These are phyloP conservation scores for Drosophila ercepeae DNA, from an alignment of 1,140 invertebrate species.

Conservation along the genomic window DNA sequence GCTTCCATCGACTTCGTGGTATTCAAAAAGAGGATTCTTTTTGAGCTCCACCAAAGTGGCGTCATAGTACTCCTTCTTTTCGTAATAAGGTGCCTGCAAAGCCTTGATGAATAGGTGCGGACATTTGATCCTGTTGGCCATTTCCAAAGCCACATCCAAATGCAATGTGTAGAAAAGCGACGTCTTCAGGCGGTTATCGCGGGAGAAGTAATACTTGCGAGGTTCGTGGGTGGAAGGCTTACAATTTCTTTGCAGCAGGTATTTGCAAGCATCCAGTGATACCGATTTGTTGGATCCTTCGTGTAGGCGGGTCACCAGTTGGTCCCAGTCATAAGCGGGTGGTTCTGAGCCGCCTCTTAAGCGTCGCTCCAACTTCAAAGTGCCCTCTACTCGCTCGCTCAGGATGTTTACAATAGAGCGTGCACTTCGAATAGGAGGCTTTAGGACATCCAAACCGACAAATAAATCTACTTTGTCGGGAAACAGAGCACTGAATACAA, in stretches of 20 bases:
- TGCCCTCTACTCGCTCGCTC: constrained; percentile 83
- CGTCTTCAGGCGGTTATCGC: constrained; percentile 86
- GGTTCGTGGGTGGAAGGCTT: constrained; percentile 85
- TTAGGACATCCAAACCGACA: constrained; percentile 87
- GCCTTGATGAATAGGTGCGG: constrained; percentile 87
- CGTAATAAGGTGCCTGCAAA: constrained; percentile 85
- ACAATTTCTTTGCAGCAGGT: constrained; percentile 86
- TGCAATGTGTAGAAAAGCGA: constrained; percentile 84
- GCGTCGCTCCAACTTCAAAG: constrained; percentile 84
- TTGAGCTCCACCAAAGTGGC: constrained; percentile 85
- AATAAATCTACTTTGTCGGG: constrained; percentile 87
- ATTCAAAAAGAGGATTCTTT: constrained; percentile 86
- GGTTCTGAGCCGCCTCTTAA: constrained; percentile 84
- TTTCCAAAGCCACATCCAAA: constrained; percentile 84
- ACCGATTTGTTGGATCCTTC: constrained; percentile 85
- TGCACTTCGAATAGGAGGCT: constrained; percentile 83
- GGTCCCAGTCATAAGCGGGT: constrained; percentile 86
- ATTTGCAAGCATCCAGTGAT: constrained; percentile 84
- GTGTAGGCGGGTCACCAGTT: constrained; percentile 85
- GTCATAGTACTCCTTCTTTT: constrained; percentile 85
- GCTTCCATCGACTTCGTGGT: constrained; percentile 87
- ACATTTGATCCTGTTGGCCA: constrained; percentile 85
- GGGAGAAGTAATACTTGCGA: constrained; percentile 86
- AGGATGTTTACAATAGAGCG: constrained; percentile 57
- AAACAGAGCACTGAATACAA: constrained; percentile 86